phyloP scores from a whole-genome alignment of 2,113 vertebrate species.

The Dryoscopus gambensis region DNA sequence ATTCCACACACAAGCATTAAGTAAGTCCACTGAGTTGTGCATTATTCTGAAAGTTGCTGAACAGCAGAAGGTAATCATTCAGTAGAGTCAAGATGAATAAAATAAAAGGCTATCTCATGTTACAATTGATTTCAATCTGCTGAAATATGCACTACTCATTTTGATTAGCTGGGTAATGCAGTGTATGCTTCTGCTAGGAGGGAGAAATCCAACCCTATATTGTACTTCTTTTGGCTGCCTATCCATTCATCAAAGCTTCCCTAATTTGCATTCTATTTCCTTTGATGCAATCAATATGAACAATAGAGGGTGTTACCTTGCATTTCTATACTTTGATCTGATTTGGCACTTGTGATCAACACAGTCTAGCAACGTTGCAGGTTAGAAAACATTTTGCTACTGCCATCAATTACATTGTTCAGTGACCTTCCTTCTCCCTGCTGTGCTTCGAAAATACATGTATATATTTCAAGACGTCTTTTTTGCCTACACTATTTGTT shows the following conservation, averaged over 20 bases:
- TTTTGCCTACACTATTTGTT: conserved; percentile 39
- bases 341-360: conserved; percentile 33
- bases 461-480: conserved; percentile 57
- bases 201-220: neutral
- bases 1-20: conserved; percentile 5
- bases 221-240: conserved; percentile 28
- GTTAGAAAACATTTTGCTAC: conserved; percentile 33
- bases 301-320: conserved; percentile 48
- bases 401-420: conserved; percentile 47
- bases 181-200: neutral
- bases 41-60: conserved; percentile 55
- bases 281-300: conserved; percentile 41
- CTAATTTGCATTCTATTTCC: conserved; percentile 58
- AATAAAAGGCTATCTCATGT: conserved; percentile 66
- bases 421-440: conserved; percentile 44
- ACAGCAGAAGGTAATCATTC: conserved; percentile 63
- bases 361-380: neutral
- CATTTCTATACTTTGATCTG: conserved; percentile 48
- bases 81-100: conserved; percentile 59
- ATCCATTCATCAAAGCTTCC: conserved; percentile 56
- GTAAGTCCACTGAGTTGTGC: conserved; percentile 29
- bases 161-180: conserved; percentile 36
- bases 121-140: conserved; percentile 69
- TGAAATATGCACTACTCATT: conserved; percentile 46
- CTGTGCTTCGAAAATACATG: conserved; percentile 43